Evolutionary conservation across 1,140 invertebrate species (phyloP).

Genomic region (Hesperophylax magnus): DNA sequence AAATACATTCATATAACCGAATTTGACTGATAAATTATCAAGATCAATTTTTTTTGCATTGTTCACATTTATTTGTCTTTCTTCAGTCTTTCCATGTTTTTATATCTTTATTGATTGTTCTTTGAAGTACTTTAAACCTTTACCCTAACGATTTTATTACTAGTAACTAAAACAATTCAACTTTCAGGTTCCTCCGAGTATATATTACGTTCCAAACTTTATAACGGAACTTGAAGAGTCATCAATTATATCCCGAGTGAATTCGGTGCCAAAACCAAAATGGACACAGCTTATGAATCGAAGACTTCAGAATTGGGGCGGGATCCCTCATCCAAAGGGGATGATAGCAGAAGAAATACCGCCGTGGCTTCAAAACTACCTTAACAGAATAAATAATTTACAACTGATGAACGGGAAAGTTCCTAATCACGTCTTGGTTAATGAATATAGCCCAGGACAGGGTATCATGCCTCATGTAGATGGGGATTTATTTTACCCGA

Average conservation of each 20-base stretch:
- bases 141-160: neutral
- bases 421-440: constrained; percentile 96
- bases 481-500: constrained; percentile 94
- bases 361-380: constrained; percentile 82
- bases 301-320: constrained; percentile 97
- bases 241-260: constrained; percentile 80
- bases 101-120: too few relatives aligned
- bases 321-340: constrained; percentile 91
- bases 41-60: too few relatives aligned
- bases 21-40: too few relatives aligned
- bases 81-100: too few relatives aligned
- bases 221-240: constrained; percentile 87
- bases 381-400: constrained; percentile 81
- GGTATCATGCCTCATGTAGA: constrained; percentile 97
- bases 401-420: constrained; percentile 83
- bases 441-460: constrained; percentile 95
- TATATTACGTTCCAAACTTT: constrained; percentile 94
- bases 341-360: constrained; percentile 96
- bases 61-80: too few relatives aligned
- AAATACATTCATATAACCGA: too few relatives aligned
- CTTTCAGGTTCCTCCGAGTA: constrained; percentile 77
- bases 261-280: constrained; percentile 91
- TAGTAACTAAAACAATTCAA: neutral
- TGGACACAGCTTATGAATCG: constrained; percentile 95
- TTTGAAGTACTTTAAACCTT: too few relatives aligned